Conservation (phyloP, 1,140 invertebrate species). For the Pissodes strobi region DNA sequence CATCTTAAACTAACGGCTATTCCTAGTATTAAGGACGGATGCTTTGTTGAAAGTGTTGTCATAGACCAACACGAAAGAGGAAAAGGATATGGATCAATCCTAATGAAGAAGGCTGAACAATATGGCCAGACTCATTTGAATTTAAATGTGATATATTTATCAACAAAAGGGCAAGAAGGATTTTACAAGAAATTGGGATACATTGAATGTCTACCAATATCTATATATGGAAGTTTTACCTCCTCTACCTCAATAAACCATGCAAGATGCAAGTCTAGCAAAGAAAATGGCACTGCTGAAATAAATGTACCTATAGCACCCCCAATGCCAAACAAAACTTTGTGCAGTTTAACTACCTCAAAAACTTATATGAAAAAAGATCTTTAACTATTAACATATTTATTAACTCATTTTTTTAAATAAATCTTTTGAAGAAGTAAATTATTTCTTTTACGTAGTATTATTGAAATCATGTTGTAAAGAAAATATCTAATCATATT, state of each 20-base stretch:
- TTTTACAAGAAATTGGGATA: conserved; percentile 81
- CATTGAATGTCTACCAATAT: conserved; percentile 67
- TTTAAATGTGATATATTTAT: conserved; percentile 70
- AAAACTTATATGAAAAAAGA: conserved; percentile 52
- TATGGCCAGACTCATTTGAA: conserved; percentile 65
- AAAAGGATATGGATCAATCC: conserved; percentile 72
- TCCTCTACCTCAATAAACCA: too few relatives aligned
- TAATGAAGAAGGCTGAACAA: conserved; percentile 72
- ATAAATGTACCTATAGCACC: conserved; percentile 32
- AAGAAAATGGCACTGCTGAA: too few relatives aligned
- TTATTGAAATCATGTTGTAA: too few relatives aligned
- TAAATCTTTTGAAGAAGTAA: too few relatives aligned
- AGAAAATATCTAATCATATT: too few relatives aligned
- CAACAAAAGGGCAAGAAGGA: conserved; percentile 74
- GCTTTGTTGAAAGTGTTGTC: conserved; percentile 78
- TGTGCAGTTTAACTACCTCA: conserved; percentile 12
- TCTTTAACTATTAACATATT: too few relatives aligned
- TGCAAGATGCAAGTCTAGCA: too few relatives aligned
- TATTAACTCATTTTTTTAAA: too few relatives aligned
- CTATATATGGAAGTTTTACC: conserved; percentile 64
- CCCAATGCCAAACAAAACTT: conserved; percentile 23
- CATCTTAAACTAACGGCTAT: conserved; percentile 76
- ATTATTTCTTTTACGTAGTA: too few relatives aligned
- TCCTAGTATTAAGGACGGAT: conserved; percentile 66
- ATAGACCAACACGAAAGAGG: conserved; percentile 69